phyloP scores from a whole-genome alignment of 2,797 vertebrate genomes.

The Menidia menidia region DNA sequence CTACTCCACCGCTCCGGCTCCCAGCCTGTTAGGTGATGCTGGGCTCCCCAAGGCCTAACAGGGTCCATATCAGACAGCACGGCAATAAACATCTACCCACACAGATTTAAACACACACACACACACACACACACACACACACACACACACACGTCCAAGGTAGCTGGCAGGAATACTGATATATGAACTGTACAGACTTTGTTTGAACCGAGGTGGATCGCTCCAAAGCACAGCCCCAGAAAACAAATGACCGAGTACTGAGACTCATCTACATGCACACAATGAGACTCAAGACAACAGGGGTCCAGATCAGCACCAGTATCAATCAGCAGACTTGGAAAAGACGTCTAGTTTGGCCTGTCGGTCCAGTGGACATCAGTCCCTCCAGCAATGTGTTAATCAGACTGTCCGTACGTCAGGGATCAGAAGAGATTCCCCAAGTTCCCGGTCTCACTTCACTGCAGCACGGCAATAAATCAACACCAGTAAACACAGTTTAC shows the following conservation, averaged over 20 bases:
- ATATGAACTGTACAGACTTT: background rate
- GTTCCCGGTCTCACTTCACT: conserved; percentile 29
- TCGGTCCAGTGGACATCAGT: conserved; percentile 62
- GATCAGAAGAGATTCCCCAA: conserved; percentile 40
- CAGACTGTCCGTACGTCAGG: conserved; percentile 63
- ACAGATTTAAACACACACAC: conserved; percentile 6
- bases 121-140: conserved; percentile 16
- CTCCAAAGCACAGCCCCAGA: conserved; percentile 13
- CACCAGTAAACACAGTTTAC: conserved; percentile 8
- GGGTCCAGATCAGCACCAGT: conserved; percentile 61
- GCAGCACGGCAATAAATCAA: conserved; percentile 15
- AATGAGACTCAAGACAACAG: conserved; percentile 40
- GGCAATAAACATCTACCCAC: conserved; percentile 40
- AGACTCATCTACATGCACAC: conserved; percentile 17
- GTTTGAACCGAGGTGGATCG: conserved; percentile 3
- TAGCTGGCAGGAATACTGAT: conserved; percentile 14
- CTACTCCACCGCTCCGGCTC: conserved; percentile 61
- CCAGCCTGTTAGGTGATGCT: conserved; percentile 68
- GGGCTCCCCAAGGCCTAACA: conserved; percentile 37
- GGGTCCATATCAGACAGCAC: conserved; percentile 68
- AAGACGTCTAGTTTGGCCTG: conserved; percentile 56
- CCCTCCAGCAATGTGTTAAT: conserved; percentile 60
- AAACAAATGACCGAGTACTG: conserved; percentile 2
- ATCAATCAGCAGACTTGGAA: conserved; percentile 63
- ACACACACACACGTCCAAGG: conserved; percentile 20